A percentile compares a stretch with the other conserved stretches of the same genome.
Evolutionary conservation across 2,113 vertebrate species (phyloP).

Genomic region (Telmatochromis sp.): DNA sequence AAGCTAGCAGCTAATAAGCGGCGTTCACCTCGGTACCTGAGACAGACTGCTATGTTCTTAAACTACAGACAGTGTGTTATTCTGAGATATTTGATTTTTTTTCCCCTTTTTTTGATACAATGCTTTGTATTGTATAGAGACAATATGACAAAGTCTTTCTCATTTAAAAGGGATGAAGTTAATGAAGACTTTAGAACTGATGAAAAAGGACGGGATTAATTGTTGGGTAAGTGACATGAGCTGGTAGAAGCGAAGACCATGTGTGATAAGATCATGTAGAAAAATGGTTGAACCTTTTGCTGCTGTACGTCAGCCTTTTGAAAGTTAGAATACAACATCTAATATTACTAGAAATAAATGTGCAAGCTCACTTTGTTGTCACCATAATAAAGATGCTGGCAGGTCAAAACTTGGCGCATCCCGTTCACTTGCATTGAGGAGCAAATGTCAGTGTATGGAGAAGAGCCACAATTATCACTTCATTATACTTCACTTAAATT

Average conservation of each 20-base stretch:
- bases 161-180: neutral
- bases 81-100: neutral
- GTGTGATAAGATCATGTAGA: neutral
- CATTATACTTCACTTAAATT: neutral
- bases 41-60: neutral
- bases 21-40: neutral
- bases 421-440: neutral
- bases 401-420: neutral
- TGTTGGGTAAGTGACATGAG: neutral
- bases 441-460: neutral
- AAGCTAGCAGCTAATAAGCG: neutral
- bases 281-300: neutral
- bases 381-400: neutral
- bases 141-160: neutral
- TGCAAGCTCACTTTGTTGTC: neutral
- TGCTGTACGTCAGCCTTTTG: neutral
- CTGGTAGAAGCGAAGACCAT: neutral
- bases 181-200: neutral
- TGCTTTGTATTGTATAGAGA: neutral
- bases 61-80: neutral
- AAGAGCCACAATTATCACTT: neutral
- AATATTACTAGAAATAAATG: neutral
- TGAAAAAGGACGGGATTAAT: neutral
- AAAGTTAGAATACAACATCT: neutral
- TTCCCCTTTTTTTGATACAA: fast-evolving